phyloP scores from a whole-genome alignment of 2,113 vertebrate genomes.

The Prinia subflava region DNA sequence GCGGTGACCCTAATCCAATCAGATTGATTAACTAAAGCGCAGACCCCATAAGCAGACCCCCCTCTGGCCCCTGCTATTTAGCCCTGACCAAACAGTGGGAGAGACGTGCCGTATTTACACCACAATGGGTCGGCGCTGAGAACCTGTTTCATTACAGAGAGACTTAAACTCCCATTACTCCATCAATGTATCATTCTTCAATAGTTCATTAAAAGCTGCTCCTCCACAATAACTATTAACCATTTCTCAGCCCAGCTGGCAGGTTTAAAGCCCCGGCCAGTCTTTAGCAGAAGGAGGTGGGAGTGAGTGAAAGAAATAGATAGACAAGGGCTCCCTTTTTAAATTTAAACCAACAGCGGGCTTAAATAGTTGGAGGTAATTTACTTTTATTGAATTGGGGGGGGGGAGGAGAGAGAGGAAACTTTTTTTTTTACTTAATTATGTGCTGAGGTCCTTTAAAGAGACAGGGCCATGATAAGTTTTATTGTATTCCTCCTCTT shows the following conservation, averaged over 20 bases:
- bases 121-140: conserved; percentile 80
- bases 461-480: background rate
- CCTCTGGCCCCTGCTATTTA: conserved; percentile 74
- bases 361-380: conserved; percentile 61
- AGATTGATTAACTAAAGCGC: conserved; percentile 91
- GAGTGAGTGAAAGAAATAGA: conserved; percentile 46
- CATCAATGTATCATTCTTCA: conserved; percentile 77
- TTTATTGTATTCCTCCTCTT: background rate
- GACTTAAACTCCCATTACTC: conserved; percentile 80
- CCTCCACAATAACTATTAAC: conserved; percentile 73
- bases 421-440: conserved; percentile 59
- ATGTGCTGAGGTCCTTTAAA: conserved; percentile 29
- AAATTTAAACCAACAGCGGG: conserved; percentile 40
- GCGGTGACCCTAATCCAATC: conserved; percentile 97
- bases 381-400: conserved; percentile 56
- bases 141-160: conserved; percentile 84
- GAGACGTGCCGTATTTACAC: conserved; percentile 79
- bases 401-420: background rate
- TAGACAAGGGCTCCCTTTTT: conserved; percentile 50
- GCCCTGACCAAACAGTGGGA: conserved; percentile 74
- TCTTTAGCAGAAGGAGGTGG: conserved; percentile 51
- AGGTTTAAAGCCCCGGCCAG: conserved; percentile 64
- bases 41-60: conserved; percentile 73
- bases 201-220: conserved; percentile 87
- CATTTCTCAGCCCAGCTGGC: conserved; percentile 74